Base-by-base conservation (phyloP, 2,888 invertebrate genomes). In the Hartigia nigra region DNA sequence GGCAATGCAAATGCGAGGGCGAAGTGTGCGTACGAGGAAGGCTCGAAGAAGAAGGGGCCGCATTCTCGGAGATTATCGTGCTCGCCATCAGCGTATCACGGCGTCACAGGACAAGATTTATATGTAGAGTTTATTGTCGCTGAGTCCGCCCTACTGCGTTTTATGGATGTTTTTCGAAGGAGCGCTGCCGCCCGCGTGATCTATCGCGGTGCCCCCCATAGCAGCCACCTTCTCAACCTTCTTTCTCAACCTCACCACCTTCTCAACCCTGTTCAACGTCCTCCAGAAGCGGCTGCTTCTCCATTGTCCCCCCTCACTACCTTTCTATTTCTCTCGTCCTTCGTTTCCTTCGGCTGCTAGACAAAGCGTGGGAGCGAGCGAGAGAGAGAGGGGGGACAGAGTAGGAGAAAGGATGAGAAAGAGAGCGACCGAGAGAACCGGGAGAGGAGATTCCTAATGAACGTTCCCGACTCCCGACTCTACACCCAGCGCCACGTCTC, bases 151-250 rank as follows among this genome's bases (percentile, higher is more conserved):
- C 91, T 91, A 91, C 91, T 91, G 91, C 91, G 91, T 91, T 91
- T 91, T 91, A 91, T 91, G 91, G 91, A 91, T 91, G 91, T 91
- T 91, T 91, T 91, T 91, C 91, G 91, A 91, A 91, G 91, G 91
- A 91, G 88, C 88, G 86, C 90, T 90, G 90, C 90, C 90, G 88
- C 89, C 89, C 87, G 89, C 88, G 91, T 91, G 91, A 91, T 91
- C 91, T 91, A 91, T 91, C 89, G 91, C 88, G 84, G 85, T 86
- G 84, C 85, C 86, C 88, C 84, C 86, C 82, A 81, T 9, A 23
- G 55, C 55, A 55, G 55, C 85, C 85, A 84, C 83, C 83, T 81
- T 81, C 76, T 74, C 75, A 77, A 77, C 75, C 80, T 78, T 78
- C 81, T 80, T 78, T 72, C 80, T 74, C 23, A 69, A 78, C 32